These are phyloP conservation scores for Corythornis cristatus DNA, from an alignment of 2,113 vertebrate species.

Conservation along the genomic window DNA sequence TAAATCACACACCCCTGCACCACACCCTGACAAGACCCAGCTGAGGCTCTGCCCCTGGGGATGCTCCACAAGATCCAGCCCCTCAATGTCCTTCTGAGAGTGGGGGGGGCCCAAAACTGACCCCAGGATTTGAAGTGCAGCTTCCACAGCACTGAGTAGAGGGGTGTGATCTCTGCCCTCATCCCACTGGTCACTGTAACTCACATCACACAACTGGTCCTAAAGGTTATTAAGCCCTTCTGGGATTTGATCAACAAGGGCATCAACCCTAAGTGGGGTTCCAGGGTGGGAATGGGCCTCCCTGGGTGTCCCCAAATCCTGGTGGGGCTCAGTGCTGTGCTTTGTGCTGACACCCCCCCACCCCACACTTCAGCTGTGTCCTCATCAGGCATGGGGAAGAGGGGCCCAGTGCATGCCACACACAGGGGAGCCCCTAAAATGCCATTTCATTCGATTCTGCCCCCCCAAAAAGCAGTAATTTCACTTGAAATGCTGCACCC, in stretches of 20 bases:
- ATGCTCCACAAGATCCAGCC: not conserved
- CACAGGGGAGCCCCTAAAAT: not conserved
- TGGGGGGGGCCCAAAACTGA: too few species aligned
- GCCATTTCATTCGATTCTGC: not conserved
- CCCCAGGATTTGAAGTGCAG: too few species aligned
- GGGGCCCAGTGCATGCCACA: rapidly evolving
- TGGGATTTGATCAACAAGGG: not conserved
- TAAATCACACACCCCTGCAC: not conserved
- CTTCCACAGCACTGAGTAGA: too few species aligned
- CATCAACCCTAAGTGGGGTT: rapidly evolving
- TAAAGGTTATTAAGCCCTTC: rapidly evolving
- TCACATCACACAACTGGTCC: rapidly evolving
- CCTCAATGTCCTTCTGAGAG: too few species aligned
- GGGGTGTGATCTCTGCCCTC: too few species aligned
- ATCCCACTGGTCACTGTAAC: too few species aligned
- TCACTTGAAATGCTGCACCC: not conserved
- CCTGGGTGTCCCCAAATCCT: rapidly evolving
- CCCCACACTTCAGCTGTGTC: too few species aligned
- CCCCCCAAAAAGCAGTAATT: rapidly evolving
- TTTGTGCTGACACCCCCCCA: too few species aligned
- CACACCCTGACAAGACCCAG: rapidly evolving
- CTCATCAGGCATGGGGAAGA: rapidly evolving
- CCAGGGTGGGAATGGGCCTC: rapidly evolving
- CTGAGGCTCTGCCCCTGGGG: not conserved
- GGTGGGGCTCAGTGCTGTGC: not conserved